A percentile compares a stretch with the other conserved stretches of the same genome.
Evolutionary conservation across 2,888 invertebrate genomes (phyloP).

Genomic region (Galerucella calmariensis): DNA sequence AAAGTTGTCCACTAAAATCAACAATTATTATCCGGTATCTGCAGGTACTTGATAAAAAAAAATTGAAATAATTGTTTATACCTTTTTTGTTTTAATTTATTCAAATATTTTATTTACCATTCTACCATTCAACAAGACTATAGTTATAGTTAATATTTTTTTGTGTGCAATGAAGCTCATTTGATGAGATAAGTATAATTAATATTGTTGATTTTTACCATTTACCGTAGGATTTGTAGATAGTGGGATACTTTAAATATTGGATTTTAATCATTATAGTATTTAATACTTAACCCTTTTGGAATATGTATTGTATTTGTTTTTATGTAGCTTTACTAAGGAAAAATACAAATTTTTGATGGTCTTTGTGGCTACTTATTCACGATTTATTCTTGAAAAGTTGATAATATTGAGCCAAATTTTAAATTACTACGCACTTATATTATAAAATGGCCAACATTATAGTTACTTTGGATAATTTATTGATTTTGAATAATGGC

Average conservation of each 20-base stretch:
- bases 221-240: constrained; percentile 40
- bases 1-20: constrained; percentile 1
- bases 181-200: constrained; percentile 29
- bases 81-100: constrained; percentile 24
- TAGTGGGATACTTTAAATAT: constrained; percentile 42
- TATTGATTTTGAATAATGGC: no score
- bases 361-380: constrained; percentile 9
- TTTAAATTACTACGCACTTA: not conserved
- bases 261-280: constrained; percentile 41
- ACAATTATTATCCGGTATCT: constrained; percentile 10
- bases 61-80: constrained; percentile 30
- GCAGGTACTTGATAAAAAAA: constrained; percentile 20
- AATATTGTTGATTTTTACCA: constrained; percentile 38
- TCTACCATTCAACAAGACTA: not conserved
- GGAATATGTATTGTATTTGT: constrained; percentile 50
- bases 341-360: constrained; percentile 32
- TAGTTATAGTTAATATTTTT: constrained; percentile 8
- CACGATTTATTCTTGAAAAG: not conserved
- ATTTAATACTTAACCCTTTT: constrained; percentile 39
- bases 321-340: constrained; percentile 46
- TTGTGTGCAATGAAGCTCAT: constrained; percentile 44
- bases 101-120: constrained; percentile 27
- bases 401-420: not conserved
- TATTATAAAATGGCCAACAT: not conserved
- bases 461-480: no score